Base-by-base conservation (phyloP, 2,797 vertebrate species). In the Chloroceryle inda region DNA sequence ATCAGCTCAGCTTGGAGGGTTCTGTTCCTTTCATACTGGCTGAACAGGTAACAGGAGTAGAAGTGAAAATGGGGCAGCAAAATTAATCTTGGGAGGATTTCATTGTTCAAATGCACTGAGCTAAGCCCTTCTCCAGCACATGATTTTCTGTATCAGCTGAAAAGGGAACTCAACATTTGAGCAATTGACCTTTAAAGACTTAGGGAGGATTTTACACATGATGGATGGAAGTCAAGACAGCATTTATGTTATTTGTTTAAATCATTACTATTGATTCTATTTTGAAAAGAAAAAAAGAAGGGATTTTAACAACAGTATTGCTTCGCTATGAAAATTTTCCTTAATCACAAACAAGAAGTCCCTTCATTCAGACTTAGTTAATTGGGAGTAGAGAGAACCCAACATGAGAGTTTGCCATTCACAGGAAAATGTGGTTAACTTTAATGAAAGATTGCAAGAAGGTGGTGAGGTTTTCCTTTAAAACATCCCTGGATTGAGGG, bases 161-260 rank as follows among this genome's bases (percentile, higher is more conserved):
- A 87, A 93, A 85, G 26, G 56, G 15, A 96, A 69, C 37, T 89
- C 47, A 20, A n/a, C 1, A 38, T 89, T 88, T 80, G 66, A 78
- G 23, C 24, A 83, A 56, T 20, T 24, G 6, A 2, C 50, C 82
- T 72, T 80, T 52, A 29, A 82, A 71, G 44, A 35, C 5, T 64
- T 56, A 16, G 23, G 12, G 52, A 61, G 11, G 11, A 64, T 78
- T 89, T 94, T 45, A 27, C 52, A 64, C 3, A 3, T 26, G 7
- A n/a, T 72, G 44, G 7, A n/a, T 72, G 44, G 53, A 87, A 84
- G 37, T 59, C 49, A 61, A 77, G 35, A 64, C 7, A 55, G 19
- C 62, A 35, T 59, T 55, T 53, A 68, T 52, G 24, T 5, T 78
- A 16, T 44, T 66, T 76, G 31, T 68, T 72, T 42, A 90, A 75